These are phyloP conservation scores for Dinomys branickii DNA, from an alignment of 2,113 vertebrate genomes.

Conservation along the genomic window DNA sequence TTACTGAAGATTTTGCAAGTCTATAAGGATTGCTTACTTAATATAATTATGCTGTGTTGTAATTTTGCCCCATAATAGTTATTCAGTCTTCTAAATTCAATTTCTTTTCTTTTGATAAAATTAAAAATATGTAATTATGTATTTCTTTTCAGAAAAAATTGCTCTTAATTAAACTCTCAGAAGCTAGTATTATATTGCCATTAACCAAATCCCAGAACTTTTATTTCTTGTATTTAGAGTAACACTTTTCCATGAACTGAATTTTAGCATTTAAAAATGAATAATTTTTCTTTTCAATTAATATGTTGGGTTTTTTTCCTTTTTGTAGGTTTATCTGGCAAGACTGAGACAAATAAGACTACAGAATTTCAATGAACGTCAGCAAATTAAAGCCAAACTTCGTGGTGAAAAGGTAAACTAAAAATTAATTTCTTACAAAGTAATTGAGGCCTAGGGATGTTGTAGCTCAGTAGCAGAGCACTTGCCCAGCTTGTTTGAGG, in stretches of 20 bases:
- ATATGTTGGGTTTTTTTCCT: constrained; percentile 59
- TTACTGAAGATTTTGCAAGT: constrained; percentile 67
- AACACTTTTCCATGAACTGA: constrained; percentile 70
- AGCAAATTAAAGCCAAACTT: constrained; percentile 96
- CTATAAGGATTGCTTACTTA: constrained; percentile 73
- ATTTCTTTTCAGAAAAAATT: constrained; percentile 72
- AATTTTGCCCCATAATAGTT: constrained; percentile 73
- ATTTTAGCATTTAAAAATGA: constrained; percentile 43
- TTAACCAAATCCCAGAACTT: constrained; percentile 74
- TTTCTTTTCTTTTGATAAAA: constrained; percentile 76
- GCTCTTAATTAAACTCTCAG: constrained; percentile 69
- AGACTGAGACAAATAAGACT: constrained; percentile 96
- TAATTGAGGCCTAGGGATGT: background rate
- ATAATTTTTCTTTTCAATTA: constrained; percentile 43
- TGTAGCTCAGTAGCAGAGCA: background rate
- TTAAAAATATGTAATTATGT: constrained; percentile 64
- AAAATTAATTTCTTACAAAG: constrained; percentile 34
- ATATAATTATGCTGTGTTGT: constrained; percentile 21
- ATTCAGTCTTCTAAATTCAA: constrained; percentile 54
- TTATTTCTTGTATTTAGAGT: constrained; percentile 76
- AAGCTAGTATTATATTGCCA: constrained; percentile 68
- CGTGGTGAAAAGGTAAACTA: constrained; percentile 94
- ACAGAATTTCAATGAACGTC: constrained; percentile 98
- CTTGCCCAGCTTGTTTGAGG: background rate
- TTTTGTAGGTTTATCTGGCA: constrained; percentile 93